A percentile compares a stretch with the other conserved stretches of the same genome.
phyloP scores from a whole-genome alignment of 2,888 invertebrate genomes.

The Drosophila koepferae region DNA sequence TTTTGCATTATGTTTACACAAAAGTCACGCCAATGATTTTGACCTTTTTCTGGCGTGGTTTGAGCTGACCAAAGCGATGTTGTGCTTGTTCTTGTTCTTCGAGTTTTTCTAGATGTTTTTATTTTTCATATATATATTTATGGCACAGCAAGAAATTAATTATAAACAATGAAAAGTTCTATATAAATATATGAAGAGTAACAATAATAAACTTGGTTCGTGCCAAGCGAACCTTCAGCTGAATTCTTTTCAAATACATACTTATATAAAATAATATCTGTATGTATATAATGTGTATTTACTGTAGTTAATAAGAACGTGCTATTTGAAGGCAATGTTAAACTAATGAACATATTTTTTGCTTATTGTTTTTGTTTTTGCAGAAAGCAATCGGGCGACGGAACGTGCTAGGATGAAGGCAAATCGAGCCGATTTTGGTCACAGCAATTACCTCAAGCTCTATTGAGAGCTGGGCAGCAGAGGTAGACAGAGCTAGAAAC shows the following conservation, averaged over 20 bases:
- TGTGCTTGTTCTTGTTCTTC: slow-evolving; percentile 16
- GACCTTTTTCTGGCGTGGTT: slow-evolving; percentile 67
- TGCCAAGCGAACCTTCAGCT: slow-evolving; percentile 25
- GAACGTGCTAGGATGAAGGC: slow-evolving; percentile 86
- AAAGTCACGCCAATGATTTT: slow-evolving; percentile 63
- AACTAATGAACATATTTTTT: background rate
- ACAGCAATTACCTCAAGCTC: slow-evolving; percentile 85
- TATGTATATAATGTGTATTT: background rate
- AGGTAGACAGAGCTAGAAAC: background rate
- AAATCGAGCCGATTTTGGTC: slow-evolving; percentile 88
- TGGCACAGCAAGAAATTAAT: slow-evolving; percentile 61
- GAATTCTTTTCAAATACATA: slow-evolving; percentile 14
- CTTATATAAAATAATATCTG: background rate
- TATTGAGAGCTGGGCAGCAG: slow-evolving; percentile 72
- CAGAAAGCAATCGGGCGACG: slow-evolving; percentile 87
- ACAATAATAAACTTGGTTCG: slow-evolving; percentile 42
- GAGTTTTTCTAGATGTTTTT: slow-evolving; percentile 11
- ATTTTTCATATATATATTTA: slow-evolving; percentile 27
- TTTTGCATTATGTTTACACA: slow-evolving; percentile 64
- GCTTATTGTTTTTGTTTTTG: slow-evolving; percentile 42
- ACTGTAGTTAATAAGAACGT: slow-evolving; percentile 27
- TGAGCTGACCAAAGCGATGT: slow-evolving; percentile 51
- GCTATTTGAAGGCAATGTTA: slow-evolving; percentile 33
- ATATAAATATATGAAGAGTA: slow-evolving; percentile 13
- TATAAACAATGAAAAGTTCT: slow-evolving; percentile 63